phyloP scores from a whole-genome alignment of 2,797 vertebrate species.

The Ptychadena robeensis region DNA sequence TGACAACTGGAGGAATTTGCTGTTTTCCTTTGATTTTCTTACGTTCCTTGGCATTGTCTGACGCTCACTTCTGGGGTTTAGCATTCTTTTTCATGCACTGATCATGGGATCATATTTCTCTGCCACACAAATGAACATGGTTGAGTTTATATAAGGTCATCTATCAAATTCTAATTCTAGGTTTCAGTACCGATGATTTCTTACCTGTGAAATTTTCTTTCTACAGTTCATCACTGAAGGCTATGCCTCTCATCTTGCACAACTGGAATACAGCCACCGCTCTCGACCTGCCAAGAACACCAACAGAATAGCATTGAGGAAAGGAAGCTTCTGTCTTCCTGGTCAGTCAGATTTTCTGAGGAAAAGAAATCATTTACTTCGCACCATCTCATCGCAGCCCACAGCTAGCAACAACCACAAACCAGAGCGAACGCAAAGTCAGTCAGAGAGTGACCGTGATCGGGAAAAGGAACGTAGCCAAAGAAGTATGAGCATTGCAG shows the following conservation, averaged over 20 bases:
- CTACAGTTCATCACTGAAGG: slow-evolving; percentile 83
- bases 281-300: slow-evolving; percentile 89
- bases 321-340: slow-evolving; percentile 91
- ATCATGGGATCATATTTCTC: too few relatives aligned
- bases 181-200: too few relatives aligned
- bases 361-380: slow-evolving; percentile 92
- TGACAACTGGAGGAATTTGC: too few relatives aligned
- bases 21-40: too few relatives aligned
- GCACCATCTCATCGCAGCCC: slow-evolving; percentile 90
- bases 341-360: slow-evolving; percentile 90
- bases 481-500: slow-evolving; percentile 92
- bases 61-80: too few relatives aligned
- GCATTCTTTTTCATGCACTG: too few relatives aligned
- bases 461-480: slow-evolving; percentile 82
- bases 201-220: background rate
- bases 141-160: too few relatives aligned
- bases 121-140: too few relatives aligned
- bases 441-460: slow-evolving; percentile 85
- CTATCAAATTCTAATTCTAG: too few relatives aligned
- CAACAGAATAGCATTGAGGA: slow-evolving; percentile 90
- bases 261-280: slow-evolving; percentile 92
- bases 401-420: slow-evolving; percentile 68
- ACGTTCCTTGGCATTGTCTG: too few relatives aligned
- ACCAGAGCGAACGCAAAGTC: slow-evolving; percentile 85
- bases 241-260: slow-evolving; percentile 88